Percentiles rank a stretch among this genome's conserved stretches.
Evolutionary conservation across 2,797 vertebrate genomes (phyloP).

Genomic region (Tapera naevia): DNA sequence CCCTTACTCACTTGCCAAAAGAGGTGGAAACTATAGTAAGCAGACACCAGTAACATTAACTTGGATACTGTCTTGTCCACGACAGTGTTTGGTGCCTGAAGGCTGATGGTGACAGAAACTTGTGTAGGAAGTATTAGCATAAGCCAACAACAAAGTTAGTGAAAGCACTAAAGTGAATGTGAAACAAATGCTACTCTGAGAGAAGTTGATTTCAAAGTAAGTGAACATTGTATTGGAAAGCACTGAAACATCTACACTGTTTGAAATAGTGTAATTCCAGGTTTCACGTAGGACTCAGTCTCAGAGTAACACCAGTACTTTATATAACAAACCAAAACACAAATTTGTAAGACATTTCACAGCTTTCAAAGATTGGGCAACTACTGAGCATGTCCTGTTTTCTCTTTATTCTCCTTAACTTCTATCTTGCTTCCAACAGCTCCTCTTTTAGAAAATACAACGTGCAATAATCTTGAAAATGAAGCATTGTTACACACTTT

Average conservation of each 20-base stretch:
- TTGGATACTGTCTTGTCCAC: neutral
- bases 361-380: neutral
- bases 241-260: neutral
- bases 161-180: neutral
- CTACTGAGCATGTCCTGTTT: neutral
- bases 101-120: neutral
- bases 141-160: neutral
- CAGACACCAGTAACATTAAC: neutral
- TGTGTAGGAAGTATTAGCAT: neutral
- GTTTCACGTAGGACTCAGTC: neutral
- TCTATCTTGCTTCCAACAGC: neutral
- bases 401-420: neutral
- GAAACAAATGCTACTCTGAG: neutral
- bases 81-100: neutral
- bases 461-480: neutral
- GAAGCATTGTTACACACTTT: neutral
- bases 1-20: neutral
- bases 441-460: neutral
- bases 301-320: neutral
- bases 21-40: neutral
- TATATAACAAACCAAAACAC: neutral
- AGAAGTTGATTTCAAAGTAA: neutral
- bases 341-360: neutral
- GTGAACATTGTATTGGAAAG: neutral
- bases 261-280: neutral